phyloP scores from a whole-genome alignment of 1,140 invertebrate genomes.

The Octopus bimaculoides region DNA sequence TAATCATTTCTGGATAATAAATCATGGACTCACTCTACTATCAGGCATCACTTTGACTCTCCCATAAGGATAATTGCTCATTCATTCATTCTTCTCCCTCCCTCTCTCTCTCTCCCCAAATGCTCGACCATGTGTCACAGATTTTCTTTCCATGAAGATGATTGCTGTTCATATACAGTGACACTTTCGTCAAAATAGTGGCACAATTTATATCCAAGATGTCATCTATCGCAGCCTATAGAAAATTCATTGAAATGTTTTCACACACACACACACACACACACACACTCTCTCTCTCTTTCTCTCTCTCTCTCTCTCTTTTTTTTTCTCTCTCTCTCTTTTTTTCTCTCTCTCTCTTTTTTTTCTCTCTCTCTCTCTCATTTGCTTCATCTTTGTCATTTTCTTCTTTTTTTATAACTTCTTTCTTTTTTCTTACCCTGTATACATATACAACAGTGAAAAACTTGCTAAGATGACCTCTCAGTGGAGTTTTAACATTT shows the following conservation, averaged over 20 bases:
- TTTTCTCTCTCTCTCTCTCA: background rate
- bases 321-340: background rate
- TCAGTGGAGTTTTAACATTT: no score
- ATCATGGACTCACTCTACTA: no score
- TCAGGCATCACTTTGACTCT: background rate
- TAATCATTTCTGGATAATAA: no score
- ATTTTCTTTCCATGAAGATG: no score
- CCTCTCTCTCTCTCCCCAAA: background rate
- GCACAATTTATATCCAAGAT: no score
- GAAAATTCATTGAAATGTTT: no score
- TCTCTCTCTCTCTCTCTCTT: background rate
- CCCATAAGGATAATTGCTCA: background rate
- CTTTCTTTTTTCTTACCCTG: background rate
- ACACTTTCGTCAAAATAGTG: no score
- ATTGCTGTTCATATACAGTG: no score
- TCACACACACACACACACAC: no score
- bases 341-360: background rate
- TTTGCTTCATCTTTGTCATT: background rate
- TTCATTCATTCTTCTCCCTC: background rate
- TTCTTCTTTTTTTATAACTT: background rate
- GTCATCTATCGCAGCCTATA: no score
- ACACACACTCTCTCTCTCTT: background rate
- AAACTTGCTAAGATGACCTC: no score
- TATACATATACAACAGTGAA: background rate
- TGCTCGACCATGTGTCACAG: no score